These are phyloP conservation scores for Ciconia maguari DNA, from an alignment of 2,113 vertebrate species.

Conservation along the genomic window DNA sequence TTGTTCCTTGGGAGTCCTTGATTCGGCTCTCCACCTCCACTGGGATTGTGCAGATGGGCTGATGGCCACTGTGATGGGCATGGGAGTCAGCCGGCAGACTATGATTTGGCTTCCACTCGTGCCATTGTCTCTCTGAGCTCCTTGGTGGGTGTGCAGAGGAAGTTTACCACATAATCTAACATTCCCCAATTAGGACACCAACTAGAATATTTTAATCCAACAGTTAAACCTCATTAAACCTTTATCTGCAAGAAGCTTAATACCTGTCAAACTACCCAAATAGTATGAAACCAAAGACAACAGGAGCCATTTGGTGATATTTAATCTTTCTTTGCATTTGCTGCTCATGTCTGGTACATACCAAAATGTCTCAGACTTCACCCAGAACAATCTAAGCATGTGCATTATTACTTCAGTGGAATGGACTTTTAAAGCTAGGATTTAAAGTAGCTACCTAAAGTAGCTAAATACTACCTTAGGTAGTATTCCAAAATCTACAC, in stretches of 20 bases:
- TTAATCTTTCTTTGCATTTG: background rate
- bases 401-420: background rate
- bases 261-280: background rate
- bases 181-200: background rate
- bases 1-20: background rate
- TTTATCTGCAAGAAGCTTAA: background rate
- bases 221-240: background rate
- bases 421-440: background rate
- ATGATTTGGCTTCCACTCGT: background rate
- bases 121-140: background rate
- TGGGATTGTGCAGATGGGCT: background rate
- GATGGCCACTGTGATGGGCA: background rate
- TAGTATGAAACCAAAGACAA: background rate
- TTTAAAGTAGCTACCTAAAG: background rate
- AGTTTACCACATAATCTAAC: background rate
- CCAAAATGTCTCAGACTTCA: background rate
- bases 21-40: background rate
- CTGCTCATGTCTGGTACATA: background rate
- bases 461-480: background rate
- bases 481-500: too few species aligned
- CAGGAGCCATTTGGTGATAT: background rate
- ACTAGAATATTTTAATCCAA: background rate
- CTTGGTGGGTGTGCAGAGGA: background rate
- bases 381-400: background rate
- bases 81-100: background rate